Evolutionary conservation across 2,113 vertebrate genomes (phyloP), one percentile per base, ranked within the genome.

Genomic region (Macrotus californicus): DNA sequence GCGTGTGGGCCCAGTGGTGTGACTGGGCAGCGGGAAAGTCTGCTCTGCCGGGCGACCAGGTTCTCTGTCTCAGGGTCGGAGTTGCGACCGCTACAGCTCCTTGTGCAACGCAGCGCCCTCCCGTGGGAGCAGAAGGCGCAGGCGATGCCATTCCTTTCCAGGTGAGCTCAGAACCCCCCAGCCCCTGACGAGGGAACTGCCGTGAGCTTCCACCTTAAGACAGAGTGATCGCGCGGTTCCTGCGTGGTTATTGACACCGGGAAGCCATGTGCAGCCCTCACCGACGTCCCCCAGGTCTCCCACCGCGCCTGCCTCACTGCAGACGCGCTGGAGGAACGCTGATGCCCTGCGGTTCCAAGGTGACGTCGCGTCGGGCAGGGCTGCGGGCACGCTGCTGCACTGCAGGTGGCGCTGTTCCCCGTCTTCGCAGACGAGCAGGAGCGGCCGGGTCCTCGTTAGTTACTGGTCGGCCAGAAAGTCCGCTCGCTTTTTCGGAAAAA

Each of bases 151-250:
- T 41, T 89, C 41, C 21, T 67, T 61, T 41, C 46, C 88, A 85
- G 85, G 85, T 89, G 70, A 95, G 72, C 10, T 14, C 41, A 31
- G 31, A 77, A 75, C 24, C 75, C 46, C 39, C 64, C 67, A 69
- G 36, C 22, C 61, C n/a, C 4, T 14, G 21, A 56, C 3, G 0
- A 43, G 3, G 80, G 36, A 21, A 13, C 3, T 56, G 9, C 64
- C 4, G 0, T 14, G 4, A 43, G 7, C 61, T 29, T 48, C 72
- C 34, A 46, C 31, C 34, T n/a, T 48, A 3, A 67, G 16, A 64
- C 2, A 77, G 52, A 46, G 59, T 48, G 15, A 48, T 9, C 43
- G 2, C 61, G 61, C 67, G 69, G 48, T 73, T 79, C 56, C 66
- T 67, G 2, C 10, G 29, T 15, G n/a, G 34, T 54, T 50, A 22